phyloP scores from a whole-genome alignment of 1,140 invertebrate species.

The Lithobius niger region DNA sequence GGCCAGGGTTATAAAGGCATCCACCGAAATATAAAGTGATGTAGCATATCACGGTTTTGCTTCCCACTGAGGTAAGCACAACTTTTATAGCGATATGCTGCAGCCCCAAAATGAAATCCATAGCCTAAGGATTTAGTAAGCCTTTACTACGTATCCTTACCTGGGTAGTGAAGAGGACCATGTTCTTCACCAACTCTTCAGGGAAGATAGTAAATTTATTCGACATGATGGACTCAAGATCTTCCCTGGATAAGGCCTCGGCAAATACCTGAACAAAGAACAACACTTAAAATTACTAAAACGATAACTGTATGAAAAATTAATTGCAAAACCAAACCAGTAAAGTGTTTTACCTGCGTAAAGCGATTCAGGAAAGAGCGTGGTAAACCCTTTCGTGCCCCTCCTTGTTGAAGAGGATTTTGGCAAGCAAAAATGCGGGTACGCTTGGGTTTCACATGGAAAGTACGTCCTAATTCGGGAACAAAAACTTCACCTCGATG shows the following conservation, averaged over 20 bases:
- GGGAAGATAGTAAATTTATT: constrained; percentile 35
- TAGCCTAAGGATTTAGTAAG: no score
- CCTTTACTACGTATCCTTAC: no score
- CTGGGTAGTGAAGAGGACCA: constrained; percentile 67
- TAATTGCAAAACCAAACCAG: background rate
- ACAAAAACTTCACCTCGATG: constrained; percentile 93
- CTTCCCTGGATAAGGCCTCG: constrained; percentile 57
- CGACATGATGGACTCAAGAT: constrained; percentile 48
- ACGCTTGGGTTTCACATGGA: constrained; percentile 44
- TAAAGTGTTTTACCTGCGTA: constrained; percentile 52
- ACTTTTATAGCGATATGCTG: no score
- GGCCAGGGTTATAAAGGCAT: no score
- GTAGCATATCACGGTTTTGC: no score
- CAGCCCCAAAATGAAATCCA: no score
- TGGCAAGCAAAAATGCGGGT: constrained; percentile 95
- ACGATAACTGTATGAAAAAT: constrained; percentile 13
- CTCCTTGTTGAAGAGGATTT: constrained; percentile 94
- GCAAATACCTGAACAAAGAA: constrained; percentile 53
- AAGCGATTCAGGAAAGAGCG: constrained; percentile 97
- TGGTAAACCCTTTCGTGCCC: constrained; percentile 85
- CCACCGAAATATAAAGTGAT: no score
- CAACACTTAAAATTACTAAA: constrained; percentile 5
- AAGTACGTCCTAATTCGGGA: constrained; percentile 81
- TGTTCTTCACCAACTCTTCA: constrained; percentile 41
- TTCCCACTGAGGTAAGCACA: no score